These are phyloP conservation scores for Entomobrya proxima DNA, from an alignment of 2,888 invertebrate species.

Conservation along the genomic window DNA sequence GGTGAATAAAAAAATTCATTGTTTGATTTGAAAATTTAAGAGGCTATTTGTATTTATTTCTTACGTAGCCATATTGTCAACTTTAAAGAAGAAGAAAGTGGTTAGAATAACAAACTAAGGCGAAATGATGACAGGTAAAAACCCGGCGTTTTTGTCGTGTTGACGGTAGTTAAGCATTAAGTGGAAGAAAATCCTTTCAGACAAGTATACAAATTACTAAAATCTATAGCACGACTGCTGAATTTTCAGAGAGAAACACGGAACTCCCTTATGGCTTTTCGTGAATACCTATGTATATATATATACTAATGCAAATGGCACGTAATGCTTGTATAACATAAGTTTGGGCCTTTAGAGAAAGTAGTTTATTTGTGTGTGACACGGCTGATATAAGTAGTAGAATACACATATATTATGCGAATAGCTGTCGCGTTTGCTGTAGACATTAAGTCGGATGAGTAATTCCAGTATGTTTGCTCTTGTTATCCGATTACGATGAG, in stretches of 20 bases:
- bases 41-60: too few relatives aligned
- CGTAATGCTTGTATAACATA: too few relatives aligned
- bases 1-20: too few relatives aligned
- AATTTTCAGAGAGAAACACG: neutral
- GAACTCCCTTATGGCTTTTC: neutral
- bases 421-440: constrained; percentile 59
- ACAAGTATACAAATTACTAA: constrained; percentile 38
- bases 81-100: too few relatives aligned
- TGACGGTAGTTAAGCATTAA: constrained; percentile 26
- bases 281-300: neutral
- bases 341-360: too few relatives aligned
- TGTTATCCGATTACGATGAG: constrained; percentile 63
- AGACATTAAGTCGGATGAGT: constrained; percentile 66
- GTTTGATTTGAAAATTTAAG: too few relatives aligned
- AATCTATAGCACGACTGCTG: neutral
- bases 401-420: neutral
- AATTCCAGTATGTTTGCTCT: constrained; percentile 65
- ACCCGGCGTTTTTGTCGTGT: neutral
- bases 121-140: too few relatives aligned
- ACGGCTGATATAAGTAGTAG: neutral
- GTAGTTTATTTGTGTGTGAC: too few relatives aligned
- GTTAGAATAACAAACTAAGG: too few relatives aligned
- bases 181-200: constrained; percentile 34
- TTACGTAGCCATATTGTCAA: too few relatives aligned
- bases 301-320: too few relatives aligned